Base-by-base conservation (phyloP, 1,140 invertebrate species). In the Hyles vespertilio region DNA sequence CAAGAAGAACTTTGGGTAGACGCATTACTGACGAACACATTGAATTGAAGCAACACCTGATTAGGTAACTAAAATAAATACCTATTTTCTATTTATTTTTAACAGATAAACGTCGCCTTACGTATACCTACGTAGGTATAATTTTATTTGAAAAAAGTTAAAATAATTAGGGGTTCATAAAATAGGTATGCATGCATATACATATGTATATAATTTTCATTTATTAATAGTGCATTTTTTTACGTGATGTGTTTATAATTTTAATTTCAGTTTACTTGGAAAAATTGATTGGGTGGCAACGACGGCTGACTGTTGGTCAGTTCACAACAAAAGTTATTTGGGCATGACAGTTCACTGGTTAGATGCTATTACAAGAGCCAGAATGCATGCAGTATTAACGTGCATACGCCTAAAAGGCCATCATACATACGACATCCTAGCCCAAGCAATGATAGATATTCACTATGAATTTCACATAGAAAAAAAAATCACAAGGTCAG, bases 1-100 rank as follows among this genome's bases (percentile, higher is more conserved):
- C 59, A 56, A 61, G 59, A 56, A 61, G 59, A 56, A 56, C 54
- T 56, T 61, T 61, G 44, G 59, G 53, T 40, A 61, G 59, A 61
- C 59, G 59, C 52, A 56, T 61, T 61, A 56, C 36, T 56, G 54
- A 56, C 36, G 53, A 56, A 56, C 54, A 61, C 53, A 61, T 55
- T 46, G 33, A 36, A 52, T 52, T 52, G 32, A 55, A 55, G 53
- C 53, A 55, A 46, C 44, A 55, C 44, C 44, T 55, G 32, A 55
- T 45, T 46, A 45, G 44, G 53, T 55, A 55, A 55, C 53, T 32
- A 55, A 46, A 55, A 46, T 55, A 46, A 55, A 11, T 55, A 55
- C 36, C 36, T 1, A 40, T 40, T 40, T 40, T 40, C 36, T 40
- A 40, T 40, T 40, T 40, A 40, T 40, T 40, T 40, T 40, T 40